Conservation (phyloP, 2,797 vertebrate species). For the Masticophis lateralis region DNA sequence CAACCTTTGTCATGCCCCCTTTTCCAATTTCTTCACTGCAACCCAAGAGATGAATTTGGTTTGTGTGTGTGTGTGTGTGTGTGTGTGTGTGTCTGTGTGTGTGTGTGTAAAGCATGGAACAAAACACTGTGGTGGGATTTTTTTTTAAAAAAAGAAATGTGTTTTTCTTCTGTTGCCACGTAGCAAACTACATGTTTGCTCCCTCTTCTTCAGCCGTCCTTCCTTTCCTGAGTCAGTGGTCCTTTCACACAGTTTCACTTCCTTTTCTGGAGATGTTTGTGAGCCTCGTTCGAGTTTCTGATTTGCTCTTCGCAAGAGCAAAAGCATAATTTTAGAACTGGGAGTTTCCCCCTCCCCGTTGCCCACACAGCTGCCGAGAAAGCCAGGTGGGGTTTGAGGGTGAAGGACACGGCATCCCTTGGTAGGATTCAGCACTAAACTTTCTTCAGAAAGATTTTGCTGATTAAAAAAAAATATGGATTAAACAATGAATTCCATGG, state of each 20-base stretch:
- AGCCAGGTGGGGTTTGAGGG: neutral
- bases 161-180: neutral
- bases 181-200: neutral
- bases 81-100: neutral
- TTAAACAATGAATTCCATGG: neutral
- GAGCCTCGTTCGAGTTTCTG: neutral
- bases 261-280: conserved; percentile 26
- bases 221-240: conserved; percentile 19
- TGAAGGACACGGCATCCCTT: neutral
- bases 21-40: neutral
- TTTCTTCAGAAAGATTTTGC: neutral
- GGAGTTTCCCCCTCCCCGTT: neutral
- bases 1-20: neutral
- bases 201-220: neutral
- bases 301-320: neutral
- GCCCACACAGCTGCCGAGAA: neutral
- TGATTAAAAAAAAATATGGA: neutral
- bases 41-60: neutral
- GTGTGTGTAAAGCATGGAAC: neutral
- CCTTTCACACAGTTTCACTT: conserved; percentile 20
- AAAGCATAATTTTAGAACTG: conserved; percentile 9
- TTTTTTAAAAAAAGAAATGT: neutral
- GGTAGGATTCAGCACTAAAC: neutral
- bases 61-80: neutral
- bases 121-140: too few relatives aligned